phyloP scores from a whole-genome alignment of 2,888 invertebrate genomes.

The Drosophila koepferae region DNA sequence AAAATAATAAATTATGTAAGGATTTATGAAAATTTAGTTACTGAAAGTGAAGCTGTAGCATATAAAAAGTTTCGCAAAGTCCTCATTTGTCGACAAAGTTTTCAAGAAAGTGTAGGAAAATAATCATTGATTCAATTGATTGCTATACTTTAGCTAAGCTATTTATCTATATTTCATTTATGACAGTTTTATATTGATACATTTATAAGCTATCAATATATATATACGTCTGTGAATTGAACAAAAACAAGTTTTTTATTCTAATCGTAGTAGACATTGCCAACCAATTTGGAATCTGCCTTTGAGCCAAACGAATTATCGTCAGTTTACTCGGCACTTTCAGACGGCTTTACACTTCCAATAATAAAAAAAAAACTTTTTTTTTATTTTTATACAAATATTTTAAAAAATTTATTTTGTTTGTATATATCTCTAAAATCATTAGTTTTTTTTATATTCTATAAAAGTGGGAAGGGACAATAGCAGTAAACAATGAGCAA shows the following conservation, averaged over 20 bases:
- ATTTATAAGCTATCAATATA: no score
- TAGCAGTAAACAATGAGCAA: neutral
- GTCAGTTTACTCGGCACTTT: neutral
- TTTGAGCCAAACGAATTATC: neutral
- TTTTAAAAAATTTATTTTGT: neutral
- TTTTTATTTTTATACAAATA: neutral
- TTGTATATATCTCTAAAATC: neutral
- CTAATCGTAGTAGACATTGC: neutral
- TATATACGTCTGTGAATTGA: neutral
- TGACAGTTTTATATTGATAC: no score
- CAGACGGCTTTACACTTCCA: neutral
- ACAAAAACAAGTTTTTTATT: neutral
- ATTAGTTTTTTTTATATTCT: neutral
- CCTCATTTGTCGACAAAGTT: neutral
- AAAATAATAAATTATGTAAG: slow-evolving; percentile 26
- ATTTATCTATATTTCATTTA: no score
- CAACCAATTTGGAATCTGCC: neutral
- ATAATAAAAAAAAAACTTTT: neutral
- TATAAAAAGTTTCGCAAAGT: slow-evolving; percentile 5
- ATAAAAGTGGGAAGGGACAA: neutral
- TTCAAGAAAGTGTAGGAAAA: neutral
- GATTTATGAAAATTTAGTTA: slow-evolving; percentile 7
- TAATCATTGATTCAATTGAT: neutral
- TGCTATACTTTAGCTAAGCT: no score
- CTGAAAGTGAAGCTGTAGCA: neutral